phyloP scores from a whole-genome alignment of 2,113 vertebrate genomes.

The Rhizomys pruinosus region DNA sequence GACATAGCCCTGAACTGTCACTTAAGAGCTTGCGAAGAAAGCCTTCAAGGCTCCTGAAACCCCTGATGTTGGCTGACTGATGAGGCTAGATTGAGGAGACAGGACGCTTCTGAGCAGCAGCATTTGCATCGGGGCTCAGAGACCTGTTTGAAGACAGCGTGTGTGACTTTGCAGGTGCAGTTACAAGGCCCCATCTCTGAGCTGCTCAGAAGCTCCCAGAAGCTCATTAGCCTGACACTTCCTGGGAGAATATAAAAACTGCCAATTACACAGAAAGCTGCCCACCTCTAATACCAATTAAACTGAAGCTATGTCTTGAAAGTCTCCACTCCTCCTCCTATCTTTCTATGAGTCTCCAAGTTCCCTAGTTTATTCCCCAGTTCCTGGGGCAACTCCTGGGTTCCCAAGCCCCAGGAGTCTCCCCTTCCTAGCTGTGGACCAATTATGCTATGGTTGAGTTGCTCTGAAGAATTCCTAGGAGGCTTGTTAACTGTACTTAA shows the following conservation, averaged over 20 bases:
- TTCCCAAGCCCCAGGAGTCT: conserved; percentile 18
- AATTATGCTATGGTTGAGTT: conserved; percentile 48
- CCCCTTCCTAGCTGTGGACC: not conserved
- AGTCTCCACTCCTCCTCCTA: not conserved
- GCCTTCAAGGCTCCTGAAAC: not conserved
- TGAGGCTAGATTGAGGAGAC: not conserved
- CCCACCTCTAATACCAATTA: conserved; percentile 54
- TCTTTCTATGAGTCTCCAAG: conserved; percentile 5
- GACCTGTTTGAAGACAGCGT: not conserved
- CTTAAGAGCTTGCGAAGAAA: not conserved
- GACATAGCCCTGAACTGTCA: not conserved
- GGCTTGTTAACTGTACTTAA: conserved; percentile 65
- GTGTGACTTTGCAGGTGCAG: not conserved
- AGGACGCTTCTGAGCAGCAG: not conserved
- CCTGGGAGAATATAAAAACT: conserved; percentile 17
- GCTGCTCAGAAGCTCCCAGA: not conserved
- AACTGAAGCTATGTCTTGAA: not conserved
- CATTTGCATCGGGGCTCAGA: not conserved
- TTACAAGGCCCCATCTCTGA: not conserved
- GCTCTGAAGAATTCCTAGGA: conserved; percentile 57
- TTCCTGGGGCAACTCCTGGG: not conserved
- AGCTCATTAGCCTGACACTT: not conserved
- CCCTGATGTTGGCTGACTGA: not conserved
- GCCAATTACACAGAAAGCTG: not conserved
- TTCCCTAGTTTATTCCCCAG: conserved; percentile 26